phyloP scores from a whole-genome alignment of 2,113 vertebrate species.

The Apistogramma diplotaenia region DNA sequence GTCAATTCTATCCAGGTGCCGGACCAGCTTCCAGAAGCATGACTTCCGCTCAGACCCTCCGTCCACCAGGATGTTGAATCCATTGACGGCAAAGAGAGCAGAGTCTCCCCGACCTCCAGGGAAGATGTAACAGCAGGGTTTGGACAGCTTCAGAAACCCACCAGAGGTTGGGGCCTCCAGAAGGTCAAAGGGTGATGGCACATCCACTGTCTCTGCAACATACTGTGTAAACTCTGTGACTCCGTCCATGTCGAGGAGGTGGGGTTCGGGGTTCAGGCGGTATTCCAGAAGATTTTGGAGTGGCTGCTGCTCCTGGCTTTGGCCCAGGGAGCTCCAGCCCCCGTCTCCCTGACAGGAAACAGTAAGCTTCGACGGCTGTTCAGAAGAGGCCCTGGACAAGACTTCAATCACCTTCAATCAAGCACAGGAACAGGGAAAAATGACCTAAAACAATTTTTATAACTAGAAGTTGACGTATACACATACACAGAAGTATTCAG shows the following conservation, averaged over 20 bases:
- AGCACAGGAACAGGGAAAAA: conserved; percentile 40
- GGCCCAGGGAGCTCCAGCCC: conserved; percentile 88
- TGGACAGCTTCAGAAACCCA: conserved; percentile 96
- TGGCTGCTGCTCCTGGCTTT: conserved; percentile 78
- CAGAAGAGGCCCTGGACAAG: conserved; percentile 80
- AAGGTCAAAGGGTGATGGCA: conserved; percentile 93
- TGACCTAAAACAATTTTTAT: neutral
- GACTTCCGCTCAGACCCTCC: conserved; percentile 94
- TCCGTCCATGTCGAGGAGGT: conserved; percentile 91
- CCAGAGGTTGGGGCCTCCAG: conserved; percentile 97
- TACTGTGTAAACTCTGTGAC: conserved; percentile 94
- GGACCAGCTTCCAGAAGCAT: conserved; percentile 98
- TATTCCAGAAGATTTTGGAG: conserved; percentile 83
- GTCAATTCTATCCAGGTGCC: conserved; percentile 95
- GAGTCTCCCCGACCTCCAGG: conserved; percentile 96
- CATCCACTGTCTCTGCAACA: conserved; percentile 92
- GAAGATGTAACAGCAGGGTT: conserved; percentile 98
- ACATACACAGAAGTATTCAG: neutral
- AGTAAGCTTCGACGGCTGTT: conserved; percentile 83
- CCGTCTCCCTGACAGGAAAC: conserved; percentile 89
- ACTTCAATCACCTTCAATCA: conserved; percentile 81
- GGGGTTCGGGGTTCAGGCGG: conserved; percentile 85
- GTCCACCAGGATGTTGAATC: conserved; percentile 96
- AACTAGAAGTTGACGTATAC: neutral
- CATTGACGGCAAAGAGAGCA: conserved; percentile 95